Conservation (phyloP, 2,113 vertebrate genomes). For the Alces alces region DNA sequence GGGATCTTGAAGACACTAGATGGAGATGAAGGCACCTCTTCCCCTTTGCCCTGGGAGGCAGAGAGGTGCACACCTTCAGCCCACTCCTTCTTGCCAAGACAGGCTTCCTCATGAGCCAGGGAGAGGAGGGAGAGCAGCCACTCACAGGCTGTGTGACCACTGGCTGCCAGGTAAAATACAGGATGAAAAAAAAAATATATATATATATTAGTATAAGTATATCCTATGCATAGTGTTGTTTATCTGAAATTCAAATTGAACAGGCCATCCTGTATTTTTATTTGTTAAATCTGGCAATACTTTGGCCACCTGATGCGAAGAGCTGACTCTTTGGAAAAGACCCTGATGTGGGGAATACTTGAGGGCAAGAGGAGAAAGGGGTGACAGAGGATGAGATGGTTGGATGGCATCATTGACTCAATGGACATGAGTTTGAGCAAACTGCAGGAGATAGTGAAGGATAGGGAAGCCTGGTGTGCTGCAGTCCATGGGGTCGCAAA, state of each 20-base stretch:
- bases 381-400: neutral
- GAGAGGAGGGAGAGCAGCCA: neutral
- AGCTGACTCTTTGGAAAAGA: neutral
- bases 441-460: neutral
- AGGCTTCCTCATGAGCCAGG: neutral
- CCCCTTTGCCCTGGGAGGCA: neutral
- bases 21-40: neutral
- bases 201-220: no score
- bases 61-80: neutral
- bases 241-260: neutral
- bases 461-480: accelerated
- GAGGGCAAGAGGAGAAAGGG: neutral
- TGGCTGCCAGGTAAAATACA: neutral
- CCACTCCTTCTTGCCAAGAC: neutral
- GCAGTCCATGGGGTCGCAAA: neutral
- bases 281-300: neutral
- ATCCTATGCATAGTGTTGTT: neutral
- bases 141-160: neutral
- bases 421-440: neutral
- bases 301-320: neutral
- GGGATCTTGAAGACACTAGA: no score
- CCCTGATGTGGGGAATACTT: neutral
- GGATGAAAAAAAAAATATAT: neutral
- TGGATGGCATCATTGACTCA: neutral
- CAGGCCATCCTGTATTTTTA: neutral